Percentiles rank a stretch among this genome's conserved stretches.
Conservation (phyloP, 2,797 vertebrate genomes). For the Chrysocyon brachyurus region DNA sequence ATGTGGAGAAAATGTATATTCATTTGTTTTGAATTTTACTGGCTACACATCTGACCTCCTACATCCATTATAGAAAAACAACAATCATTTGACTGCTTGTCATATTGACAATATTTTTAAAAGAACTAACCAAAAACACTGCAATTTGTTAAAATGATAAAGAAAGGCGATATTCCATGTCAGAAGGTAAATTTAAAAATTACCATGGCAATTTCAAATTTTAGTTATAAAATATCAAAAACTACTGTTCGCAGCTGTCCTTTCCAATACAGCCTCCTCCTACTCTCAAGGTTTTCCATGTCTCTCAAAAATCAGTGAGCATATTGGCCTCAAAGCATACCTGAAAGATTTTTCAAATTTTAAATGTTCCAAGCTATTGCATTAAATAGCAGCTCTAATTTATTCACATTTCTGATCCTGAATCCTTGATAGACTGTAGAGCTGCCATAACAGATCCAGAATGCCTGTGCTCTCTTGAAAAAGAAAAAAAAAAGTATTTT, state of each 20-base stretch:
- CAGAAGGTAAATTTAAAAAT: neutral
- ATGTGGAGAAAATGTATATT: slow-evolving; percentile 18
- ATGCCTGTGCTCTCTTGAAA: neutral
- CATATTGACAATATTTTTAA: neutral
- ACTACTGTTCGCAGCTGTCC: neutral
- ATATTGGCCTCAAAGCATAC: neutral
- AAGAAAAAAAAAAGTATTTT: neutral
- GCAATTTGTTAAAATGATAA: neutral
- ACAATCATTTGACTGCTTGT: neutral
- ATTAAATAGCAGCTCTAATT: neutral
- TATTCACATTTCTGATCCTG: neutral
- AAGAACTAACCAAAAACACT: neutral
- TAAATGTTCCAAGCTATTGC: neutral
- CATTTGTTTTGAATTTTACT: neutral
- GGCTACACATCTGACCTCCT: neutral
- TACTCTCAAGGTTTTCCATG: neutral
- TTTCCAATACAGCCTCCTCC: neutral
- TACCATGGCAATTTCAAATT: neutral
- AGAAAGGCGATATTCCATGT: neutral
- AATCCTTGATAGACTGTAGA: neutral
- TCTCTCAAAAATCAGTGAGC: neutral
- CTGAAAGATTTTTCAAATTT: neutral
- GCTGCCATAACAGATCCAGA: neutral
- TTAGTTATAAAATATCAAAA: neutral
- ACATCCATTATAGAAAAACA: neutral